Base-by-base conservation (phyloP, 2,888 invertebrate genomes). In the Sarcophaga variegata region DNA sequence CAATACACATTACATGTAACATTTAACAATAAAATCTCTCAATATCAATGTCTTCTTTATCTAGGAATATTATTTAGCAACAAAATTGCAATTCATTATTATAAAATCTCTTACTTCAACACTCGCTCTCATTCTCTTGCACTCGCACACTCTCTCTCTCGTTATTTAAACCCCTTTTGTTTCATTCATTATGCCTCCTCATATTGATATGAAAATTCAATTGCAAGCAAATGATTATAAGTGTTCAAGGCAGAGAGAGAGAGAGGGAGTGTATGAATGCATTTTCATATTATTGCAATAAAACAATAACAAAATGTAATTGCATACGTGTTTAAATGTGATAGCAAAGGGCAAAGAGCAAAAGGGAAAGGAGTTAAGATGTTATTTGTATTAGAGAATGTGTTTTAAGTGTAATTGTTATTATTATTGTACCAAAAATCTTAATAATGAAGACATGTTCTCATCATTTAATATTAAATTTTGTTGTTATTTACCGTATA, bases 11-110 rank as follows among this genome's bases (percentile, higher is more conserved):
- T 62, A 78, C 66, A 78, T 83, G 78, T 67, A 83, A 78, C 82
- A 83, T 66, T 83, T 78, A 78, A 72, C 22, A 72, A 47, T 14
- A 62, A 77, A 80, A 72, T 83, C 49, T n/a, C 64, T n/a, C 70
- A 76, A 25, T 77, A 25, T 74, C 45, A 62, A 62, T 81, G 72
- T 27, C 81, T 67, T 75, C 76, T 25, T 49, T 69, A 69, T 12
- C 69, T 14, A 47, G 45, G 20, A 12, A 69, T 64, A 49, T 71
- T 70, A 54, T 76, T 80, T 78, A 74, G 81, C 74, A 76, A 79
- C 81, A 79, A 37, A 78, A 84, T 78, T 84, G 79, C 86, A 85
- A 86, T 86, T 84, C 84, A 88, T 82, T 88, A 86, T 86, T 86
- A 82, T 59, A 82, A 86, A 83, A 82, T 74, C 80, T 86, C 75